A percentile compares a stretch with the other conserved stretches of the same genome.
These are phyloP conservation scores for Lerema accius DNA, from an alignment of 1,140 invertebrate genomes.

Conservation along the genomic window DNA sequence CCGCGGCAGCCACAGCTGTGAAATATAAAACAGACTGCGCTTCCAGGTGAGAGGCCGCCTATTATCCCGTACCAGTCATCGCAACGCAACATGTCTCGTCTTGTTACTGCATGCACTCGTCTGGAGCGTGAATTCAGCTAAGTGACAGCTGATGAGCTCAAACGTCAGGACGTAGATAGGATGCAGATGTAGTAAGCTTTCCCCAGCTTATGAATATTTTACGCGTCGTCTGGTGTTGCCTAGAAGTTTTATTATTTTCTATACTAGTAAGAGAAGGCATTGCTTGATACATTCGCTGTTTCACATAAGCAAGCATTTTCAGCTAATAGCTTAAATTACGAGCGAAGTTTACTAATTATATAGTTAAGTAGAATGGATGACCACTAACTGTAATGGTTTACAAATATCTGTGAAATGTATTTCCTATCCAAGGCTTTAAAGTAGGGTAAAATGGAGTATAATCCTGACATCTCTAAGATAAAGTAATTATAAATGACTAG, in stretches of 20 bases:
- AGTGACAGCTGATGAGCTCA: constrained; percentile 59
- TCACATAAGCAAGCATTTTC: no score
- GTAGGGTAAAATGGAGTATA: no score
- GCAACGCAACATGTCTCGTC: constrained; percentile 56
- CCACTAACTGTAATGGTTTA: no score
- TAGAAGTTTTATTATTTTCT: constrained; percentile 1
- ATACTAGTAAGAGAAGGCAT: constrained; percentile 63
- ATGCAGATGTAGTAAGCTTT: constrained; percentile 36
- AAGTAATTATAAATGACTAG: constrained; percentile 49
- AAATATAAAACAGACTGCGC: constrained; percentile 71
- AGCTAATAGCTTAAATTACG: no score
- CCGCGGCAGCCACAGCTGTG: constrained; percentile 61
- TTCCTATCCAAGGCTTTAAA: no score
- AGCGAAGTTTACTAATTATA: no score
- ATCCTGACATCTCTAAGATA: no score
- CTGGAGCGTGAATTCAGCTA: constrained; percentile 48
- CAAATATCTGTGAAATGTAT: no score
- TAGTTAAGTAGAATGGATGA: no score
- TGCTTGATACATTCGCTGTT: no score
- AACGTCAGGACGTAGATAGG: constrained; percentile 47
- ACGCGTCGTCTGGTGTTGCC: constrained; percentile 14
- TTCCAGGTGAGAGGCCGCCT: constrained; percentile 60
- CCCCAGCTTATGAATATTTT: constrained; percentile 24
- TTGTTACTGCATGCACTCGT: constrained; percentile 53
- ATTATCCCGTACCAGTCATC: constrained; percentile 59